Percentiles rank a stretch among this genome's conserved stretches.
phyloP scores from a whole-genome alignment of 2,113 vertebrate species.

The Leiothrix lutea region DNA sequence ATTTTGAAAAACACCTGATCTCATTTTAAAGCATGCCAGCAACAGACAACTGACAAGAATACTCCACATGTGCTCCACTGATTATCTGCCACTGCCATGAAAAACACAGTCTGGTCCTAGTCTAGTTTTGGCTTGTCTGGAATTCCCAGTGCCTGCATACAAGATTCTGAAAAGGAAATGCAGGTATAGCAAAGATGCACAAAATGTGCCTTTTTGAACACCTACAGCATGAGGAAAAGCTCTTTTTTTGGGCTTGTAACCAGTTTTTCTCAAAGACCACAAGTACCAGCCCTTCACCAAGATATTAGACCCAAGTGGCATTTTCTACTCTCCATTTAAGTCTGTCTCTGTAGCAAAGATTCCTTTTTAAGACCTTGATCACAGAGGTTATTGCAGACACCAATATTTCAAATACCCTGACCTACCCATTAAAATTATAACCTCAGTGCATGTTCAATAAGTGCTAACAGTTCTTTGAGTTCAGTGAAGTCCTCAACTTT shows the following conservation, averaged over 20 bases:
- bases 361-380: not conserved
- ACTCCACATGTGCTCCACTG: not conserved
- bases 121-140: not conserved
- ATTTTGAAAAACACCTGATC: not conserved
- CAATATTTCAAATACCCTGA: not conserved
- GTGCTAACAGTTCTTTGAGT: not conserved
- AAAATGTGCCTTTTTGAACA: not conserved
- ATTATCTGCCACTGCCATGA: not conserved
- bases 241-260: not conserved
- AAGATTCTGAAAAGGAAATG: not conserved
- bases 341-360: not conserved
- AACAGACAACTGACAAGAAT: not conserved
- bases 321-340: not conserved
- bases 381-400: not conserved
- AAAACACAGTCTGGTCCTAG: not conserved
- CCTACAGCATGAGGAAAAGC: not conserved
- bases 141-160: not conserved
- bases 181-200: not conserved
- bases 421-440: not conserved
- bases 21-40: not conserved
- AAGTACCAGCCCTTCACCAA: not conserved
- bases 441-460: not conserved
- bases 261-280: not conserved
- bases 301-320: not conserved
- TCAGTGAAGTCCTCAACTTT: not conserved